These are phyloP conservation scores for Callipepla californica DNA, from an alignment of 2,113 vertebrate genomes.

Conservation along the genomic window DNA sequence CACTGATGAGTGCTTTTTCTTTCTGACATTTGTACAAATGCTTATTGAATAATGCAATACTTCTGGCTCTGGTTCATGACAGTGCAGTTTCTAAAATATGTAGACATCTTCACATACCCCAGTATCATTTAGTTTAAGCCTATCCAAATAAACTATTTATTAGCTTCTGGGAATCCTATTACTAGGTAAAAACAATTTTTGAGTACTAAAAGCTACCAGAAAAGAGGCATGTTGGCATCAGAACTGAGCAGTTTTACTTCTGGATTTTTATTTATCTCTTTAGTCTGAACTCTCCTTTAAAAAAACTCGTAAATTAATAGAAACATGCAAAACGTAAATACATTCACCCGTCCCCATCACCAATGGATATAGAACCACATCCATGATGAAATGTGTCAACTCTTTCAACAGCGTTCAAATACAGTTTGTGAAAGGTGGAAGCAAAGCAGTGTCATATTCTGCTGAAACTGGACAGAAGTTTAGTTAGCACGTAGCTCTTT, in stretches of 20 bases:
- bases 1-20: neutral
- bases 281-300: neutral
- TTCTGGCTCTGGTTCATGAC: neutral
- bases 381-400: neutral
- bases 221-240: neutral
- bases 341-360: neutral
- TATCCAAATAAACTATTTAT: neutral
- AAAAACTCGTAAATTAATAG: neutral
- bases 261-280: neutral
- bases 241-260: neutral
- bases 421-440: neutral
- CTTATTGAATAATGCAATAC: neutral
- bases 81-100: neutral
- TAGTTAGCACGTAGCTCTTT: accelerated
- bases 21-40: neutral
- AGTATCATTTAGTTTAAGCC: neutral
- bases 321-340: neutral
- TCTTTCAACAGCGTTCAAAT: neutral
- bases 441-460: neutral
- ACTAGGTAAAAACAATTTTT: neutral
- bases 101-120: neutral
- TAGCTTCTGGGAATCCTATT: neutral
- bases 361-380: neutral
- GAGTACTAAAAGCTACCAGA: neutral
- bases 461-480: neutral